phyloP scores from a whole-genome alignment of 2,113 vertebrate genomes.

The Odocoileus hemionus region DNA sequence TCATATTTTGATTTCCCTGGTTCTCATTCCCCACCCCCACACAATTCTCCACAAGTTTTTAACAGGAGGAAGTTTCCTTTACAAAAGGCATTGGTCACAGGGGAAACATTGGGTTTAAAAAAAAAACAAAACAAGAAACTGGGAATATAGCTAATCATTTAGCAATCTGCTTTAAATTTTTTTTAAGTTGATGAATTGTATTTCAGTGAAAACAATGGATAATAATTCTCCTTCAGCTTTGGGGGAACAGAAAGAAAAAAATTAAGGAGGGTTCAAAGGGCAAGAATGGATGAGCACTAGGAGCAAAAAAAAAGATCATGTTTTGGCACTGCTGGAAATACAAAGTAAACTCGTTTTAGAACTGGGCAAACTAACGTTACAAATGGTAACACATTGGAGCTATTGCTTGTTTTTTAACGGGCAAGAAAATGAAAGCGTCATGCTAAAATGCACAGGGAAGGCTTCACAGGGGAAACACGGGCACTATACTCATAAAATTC shows the following conservation, averaged over 20 bases:
- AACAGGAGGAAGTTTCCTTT: neutral
- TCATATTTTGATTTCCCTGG: neutral
- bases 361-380: neutral
- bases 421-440: neutral
- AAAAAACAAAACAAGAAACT: neutral
- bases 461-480: neutral
- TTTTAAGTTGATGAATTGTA: neutral
- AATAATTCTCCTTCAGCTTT: neutral
- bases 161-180: neutral
- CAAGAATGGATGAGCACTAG: neutral
- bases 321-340: neutral
- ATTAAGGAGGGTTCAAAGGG: neutral
- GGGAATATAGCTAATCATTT: neutral
- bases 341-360: neutral
- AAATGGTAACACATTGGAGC: neutral
- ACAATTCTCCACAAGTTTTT: neutral
- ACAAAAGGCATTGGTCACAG: neutral
- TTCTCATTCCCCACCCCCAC: too few species aligned
- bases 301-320: neutral
- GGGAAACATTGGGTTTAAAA: neutral
- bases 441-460: neutral
- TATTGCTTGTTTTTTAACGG: neutral
- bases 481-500: neutral
- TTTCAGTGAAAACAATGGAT: constrained; percentile 20
- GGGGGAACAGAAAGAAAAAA: neutral